Conservation (phyloP, 2,888 invertebrate species). For the Lasioglossum villosulum region DNA sequence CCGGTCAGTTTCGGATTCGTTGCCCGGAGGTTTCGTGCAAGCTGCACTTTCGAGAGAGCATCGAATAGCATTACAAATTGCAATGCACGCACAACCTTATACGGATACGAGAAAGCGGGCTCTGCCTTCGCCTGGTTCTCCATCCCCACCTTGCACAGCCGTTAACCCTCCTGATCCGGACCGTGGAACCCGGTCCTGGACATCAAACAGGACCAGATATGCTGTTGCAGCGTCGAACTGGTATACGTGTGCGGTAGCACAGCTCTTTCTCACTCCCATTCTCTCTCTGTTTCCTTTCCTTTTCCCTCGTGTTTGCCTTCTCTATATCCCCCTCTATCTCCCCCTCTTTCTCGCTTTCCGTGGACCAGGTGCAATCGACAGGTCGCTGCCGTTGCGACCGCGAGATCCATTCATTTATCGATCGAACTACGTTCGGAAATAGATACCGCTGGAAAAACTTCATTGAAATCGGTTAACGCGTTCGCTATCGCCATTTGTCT, state of each 20-base stretch:
- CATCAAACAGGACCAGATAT: slow-evolving; percentile 67
- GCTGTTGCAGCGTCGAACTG: slow-evolving; percentile 46
- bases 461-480: not conserved
- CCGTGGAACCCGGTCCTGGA: slow-evolving; percentile 66
- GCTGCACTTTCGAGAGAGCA: slow-evolving; percentile 43
- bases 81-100: slow-evolving; percentile 67
- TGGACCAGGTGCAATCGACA: slow-evolving; percentile 63
- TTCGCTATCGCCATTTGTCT: not conserved
- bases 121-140: slow-evolving; percentile 11
- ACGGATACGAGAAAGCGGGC: slow-evolving; percentile 70
- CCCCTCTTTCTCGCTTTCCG: not conserved
- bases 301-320: not conserved
- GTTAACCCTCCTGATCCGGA: slow-evolving; percentile 57
- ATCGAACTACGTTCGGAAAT: slow-evolving; percentile 16
- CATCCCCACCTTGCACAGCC: slow-evolving; percentile 19
- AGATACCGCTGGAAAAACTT: not conserved
- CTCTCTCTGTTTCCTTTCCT: not conserved
- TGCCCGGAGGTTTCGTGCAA: slow-evolving; percentile 59
- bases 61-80: slow-evolving; percentile 50
- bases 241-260: slow-evolving; percentile 42
- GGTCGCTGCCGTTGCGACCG: slow-evolving; percentile 44
- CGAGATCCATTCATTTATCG: slow-evolving; percentile 46
- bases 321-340: not conserved
- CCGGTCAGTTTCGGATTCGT: slow-evolving; percentile 55
- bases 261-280: not conserved